Conservation (phyloP, 2,888 invertebrate genomes). For the Rhabditoides inermis region DNA sequence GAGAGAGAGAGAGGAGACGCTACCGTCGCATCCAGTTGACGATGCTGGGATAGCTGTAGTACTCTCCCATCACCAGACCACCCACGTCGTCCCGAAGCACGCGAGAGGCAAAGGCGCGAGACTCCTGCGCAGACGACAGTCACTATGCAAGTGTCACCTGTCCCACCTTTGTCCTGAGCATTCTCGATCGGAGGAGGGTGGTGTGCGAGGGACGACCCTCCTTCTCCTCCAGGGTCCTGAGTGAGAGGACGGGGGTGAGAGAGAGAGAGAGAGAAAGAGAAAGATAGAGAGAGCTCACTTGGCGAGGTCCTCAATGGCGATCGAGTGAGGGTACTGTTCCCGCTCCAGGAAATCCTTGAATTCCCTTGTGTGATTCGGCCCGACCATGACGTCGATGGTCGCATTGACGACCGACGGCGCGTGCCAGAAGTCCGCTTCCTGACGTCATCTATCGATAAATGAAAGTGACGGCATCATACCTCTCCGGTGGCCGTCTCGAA, state of each 20-base stretch:
- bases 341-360: constrained; percentile 20
- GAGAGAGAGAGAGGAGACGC: too few relatives aligned
- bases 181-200: background rate
- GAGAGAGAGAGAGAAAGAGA: too few relatives aligned
- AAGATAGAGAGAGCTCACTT: constrained; percentile 18
- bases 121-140: too few relatives aligned
- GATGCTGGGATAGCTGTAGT: constrained; percentile 38
- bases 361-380: constrained; percentile 23
- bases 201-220: background rate
- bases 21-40: constrained; percentile 34
- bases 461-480: constrained; percentile 4
- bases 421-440: constrained; percentile 45
- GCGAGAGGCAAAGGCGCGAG: background rate
- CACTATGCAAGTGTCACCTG: too few relatives aligned
- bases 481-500: constrained; percentile 31
- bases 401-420: constrained; percentile 35
- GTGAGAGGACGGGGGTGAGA: too few relatives aligned
- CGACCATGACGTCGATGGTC: constrained; percentile 44
- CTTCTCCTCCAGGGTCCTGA: background rate
- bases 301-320: constrained; percentile 37
- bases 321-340: constrained; percentile 17
- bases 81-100: constrained; percentile 15
- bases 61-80: constrained; percentile 39
- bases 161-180: too few relatives aligned
- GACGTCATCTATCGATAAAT: background rate